These are phyloP conservation scores for Microcebus griseorufus DNA, from an alignment of 2,113 vertebrate species.

Conservation along the genomic window DNA sequence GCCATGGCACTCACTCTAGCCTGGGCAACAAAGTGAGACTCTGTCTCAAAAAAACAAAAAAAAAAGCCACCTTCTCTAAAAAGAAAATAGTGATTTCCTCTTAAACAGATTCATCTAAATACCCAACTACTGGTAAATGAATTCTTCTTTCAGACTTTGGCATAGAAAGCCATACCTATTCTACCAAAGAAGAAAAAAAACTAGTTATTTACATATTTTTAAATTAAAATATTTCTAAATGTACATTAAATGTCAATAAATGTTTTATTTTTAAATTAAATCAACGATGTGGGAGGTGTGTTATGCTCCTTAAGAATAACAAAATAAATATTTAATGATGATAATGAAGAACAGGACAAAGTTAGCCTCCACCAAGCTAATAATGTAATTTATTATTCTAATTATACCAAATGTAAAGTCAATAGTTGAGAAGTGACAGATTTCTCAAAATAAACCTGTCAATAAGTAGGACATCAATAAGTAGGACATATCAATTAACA, in stretches of 20 bases:
- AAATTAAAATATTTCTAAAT: neutral
- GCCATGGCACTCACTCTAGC: too few relatives aligned
- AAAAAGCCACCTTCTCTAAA: neutral
- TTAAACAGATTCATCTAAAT: slow-evolving; percentile 32
- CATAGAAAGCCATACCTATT: neutral
- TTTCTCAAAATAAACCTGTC: neutral
- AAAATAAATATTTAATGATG: neutral
- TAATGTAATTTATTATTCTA: slow-evolving; percentile 2
- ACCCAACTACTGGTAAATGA: neutral
- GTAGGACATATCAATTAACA: neutral
- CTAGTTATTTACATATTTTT: neutral
- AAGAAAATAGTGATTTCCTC: neutral
- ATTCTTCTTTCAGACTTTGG: neutral
- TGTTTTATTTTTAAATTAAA: slow-evolving; percentile 30
- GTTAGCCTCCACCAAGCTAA: neutral
- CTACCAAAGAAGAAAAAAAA: neutral
- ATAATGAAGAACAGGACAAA: neutral
- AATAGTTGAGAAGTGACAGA: neutral
- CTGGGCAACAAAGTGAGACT: too few relatives aligned
- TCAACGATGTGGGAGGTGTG: neutral
- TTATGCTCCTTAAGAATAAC: neutral
- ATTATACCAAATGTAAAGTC: slow-evolving; percentile 12
- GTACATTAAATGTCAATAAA: neutral
- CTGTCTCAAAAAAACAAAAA: too few relatives aligned
- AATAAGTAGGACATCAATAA: neutral